Conservation (phyloP, 2,888 invertebrate genomes). For the Clitarchus hookeri region DNA sequence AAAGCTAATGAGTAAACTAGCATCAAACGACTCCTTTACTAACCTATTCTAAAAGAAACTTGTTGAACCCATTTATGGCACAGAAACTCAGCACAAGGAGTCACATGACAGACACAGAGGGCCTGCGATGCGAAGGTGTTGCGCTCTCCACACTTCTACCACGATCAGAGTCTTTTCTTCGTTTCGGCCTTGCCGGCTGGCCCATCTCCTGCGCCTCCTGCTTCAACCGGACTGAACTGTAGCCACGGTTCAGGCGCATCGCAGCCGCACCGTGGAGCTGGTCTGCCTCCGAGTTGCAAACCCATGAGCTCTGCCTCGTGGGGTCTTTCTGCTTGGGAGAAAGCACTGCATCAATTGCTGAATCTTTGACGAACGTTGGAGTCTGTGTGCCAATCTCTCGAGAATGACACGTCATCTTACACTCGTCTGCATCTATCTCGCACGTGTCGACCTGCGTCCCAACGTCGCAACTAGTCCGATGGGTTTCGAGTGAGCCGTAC, state of each 20-base stretch:
- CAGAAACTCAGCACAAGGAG: background rate
- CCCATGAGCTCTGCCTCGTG: background rate
- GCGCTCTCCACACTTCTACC: conserved; percentile 10
- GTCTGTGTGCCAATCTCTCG: background rate
- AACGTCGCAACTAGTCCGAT: conserved; percentile 18
- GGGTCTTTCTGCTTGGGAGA: background rate
- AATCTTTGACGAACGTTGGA: conserved; percentile 8
- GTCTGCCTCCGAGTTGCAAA: background rate
- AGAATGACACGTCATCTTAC: background rate
- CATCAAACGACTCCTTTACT: too few species aligned
- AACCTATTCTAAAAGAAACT: background rate
- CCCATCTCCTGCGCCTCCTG: background rate
- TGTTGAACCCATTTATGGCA: background rate
- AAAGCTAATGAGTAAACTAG: too few species aligned
- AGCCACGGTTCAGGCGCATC: conserved; percentile 15
- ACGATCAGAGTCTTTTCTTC: background rate
- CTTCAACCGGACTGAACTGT: background rate
- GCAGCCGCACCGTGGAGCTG: background rate
- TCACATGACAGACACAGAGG: background rate
- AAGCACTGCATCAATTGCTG: background rate
- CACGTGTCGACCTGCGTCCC: conserved; percentile 16
- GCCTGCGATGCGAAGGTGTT: background rate
- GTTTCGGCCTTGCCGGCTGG: background rate
- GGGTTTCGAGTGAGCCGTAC: background rate
- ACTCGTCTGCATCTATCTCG: conserved; percentile 30